A percentile compares a stretch with the other conserved stretches of the same genome.
Evolutionary conservation across 2,113 vertebrate species (phyloP).

Genomic region (Zosterops hypoxanthus): DNA sequence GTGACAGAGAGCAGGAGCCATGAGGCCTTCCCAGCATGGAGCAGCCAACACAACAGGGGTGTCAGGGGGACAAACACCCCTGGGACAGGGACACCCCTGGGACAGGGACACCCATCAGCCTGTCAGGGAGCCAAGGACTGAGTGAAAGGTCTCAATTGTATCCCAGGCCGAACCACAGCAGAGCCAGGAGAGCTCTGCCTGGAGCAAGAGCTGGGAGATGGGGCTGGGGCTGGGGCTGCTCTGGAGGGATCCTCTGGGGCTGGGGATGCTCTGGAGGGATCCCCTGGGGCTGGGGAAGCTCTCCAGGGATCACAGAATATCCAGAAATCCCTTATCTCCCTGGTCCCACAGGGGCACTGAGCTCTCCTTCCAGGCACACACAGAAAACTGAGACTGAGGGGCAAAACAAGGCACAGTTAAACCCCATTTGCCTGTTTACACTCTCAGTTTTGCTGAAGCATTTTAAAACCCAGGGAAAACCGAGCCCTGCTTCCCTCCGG

Average conservation of each 20-base stretch:
- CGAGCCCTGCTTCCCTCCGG: background rate
- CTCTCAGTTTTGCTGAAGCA: background rate
- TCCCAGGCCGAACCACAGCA: background rate
- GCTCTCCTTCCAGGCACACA: fast-evolving
- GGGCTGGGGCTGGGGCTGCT: background rate
- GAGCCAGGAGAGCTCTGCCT: too few relatives aligned
- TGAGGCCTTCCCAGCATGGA: fast-evolving
- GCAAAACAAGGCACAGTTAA: background rate
- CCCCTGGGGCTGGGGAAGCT: too few relatives aligned
- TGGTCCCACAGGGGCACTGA: fast-evolving
- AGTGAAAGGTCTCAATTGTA: background rate
- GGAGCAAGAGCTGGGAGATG: background rate
- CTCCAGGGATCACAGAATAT: fast-evolving
- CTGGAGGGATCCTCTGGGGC: background rate
- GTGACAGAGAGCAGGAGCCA: background rate
- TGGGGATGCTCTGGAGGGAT: background rate
- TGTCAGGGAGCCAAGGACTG: fast-evolving
- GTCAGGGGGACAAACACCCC: background rate
- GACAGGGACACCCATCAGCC: background rate
- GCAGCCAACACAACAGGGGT: background rate
- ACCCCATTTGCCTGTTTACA: background rate
- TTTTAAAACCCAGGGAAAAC: fast-evolving
- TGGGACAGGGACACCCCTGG: background rate
- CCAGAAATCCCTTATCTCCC: background rate
- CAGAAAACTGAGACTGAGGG: background rate